Conservation (phyloP, 2,888 invertebrate genomes). For the Nipponacmea schrenckii region DNA sequence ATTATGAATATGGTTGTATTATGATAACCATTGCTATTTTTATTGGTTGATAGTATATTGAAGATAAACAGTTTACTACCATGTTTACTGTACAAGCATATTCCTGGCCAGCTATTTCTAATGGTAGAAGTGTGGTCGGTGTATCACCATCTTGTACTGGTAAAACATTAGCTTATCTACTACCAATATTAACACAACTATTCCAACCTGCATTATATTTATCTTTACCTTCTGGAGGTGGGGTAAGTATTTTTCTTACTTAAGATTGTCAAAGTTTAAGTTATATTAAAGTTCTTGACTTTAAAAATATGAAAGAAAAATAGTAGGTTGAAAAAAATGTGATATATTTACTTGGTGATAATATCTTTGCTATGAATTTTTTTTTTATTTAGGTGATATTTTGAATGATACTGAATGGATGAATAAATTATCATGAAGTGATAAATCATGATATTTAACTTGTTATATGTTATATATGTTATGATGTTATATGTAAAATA, state of each 20-base stretch:
- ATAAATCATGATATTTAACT: too few relatives aligned
- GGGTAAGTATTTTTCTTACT: conserved; percentile 46
- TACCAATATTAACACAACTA: conserved; percentile 76
- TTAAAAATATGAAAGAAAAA: neutral
- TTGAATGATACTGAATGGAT: too few relatives aligned
- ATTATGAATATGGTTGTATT: too few relatives aligned
- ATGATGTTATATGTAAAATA: too few relatives aligned
- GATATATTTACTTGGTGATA: neutral
- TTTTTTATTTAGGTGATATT: too few relatives aligned
- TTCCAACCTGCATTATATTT: conserved; percentile 67
- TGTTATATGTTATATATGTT: too few relatives aligned
- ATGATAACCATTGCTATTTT: too few relatives aligned
- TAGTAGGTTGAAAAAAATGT: neutral
- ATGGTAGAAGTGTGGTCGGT: conserved; percentile 76
- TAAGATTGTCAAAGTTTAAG: too few relatives aligned
- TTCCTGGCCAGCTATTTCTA: conserved; percentile 77
- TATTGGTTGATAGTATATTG: conserved; percentile 28
- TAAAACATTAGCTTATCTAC: conserved; percentile 78
- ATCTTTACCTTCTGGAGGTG: conserved; percentile 48
- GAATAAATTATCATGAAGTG: too few relatives aligned
- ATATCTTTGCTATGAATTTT: too few relatives aligned
- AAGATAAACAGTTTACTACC: conserved; percentile 53
- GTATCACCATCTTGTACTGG: conserved; percentile 69
- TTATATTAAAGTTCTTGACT: too few relatives aligned
- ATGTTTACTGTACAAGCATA: conserved; percentile 76